These are phyloP conservation scores for Chloroclystis v-ata DNA, from an alignment of 2,888 invertebrate genomes.

Conservation along the genomic window DNA sequence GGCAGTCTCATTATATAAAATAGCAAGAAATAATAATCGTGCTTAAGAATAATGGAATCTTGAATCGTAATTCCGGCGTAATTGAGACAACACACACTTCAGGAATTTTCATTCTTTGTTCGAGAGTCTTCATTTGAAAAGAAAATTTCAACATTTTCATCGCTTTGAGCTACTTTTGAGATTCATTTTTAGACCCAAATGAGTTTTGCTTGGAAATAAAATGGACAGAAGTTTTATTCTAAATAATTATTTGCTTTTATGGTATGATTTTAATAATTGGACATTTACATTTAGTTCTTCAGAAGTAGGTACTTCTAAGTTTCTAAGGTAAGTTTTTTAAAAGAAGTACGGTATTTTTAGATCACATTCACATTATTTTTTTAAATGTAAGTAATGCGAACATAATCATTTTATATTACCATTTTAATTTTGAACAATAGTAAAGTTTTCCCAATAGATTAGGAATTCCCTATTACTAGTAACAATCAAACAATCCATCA, in stretches of 20 bases:
- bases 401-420: too few species aligned
- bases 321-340: too few species aligned
- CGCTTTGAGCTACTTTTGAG: conserved; percentile 9
- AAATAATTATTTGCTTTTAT: too few species aligned
- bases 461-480: too few species aligned
- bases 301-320: neutral
- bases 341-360: too few species aligned
- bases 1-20: neutral
- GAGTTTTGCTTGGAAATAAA: neutral
- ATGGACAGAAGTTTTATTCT: too few species aligned
- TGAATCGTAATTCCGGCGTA: conserved; percentile 11
- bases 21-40: neutral
- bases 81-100: conserved; percentile 13
- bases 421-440: too few species aligned
- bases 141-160: conserved; percentile 4
- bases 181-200: conserved; percentile 2
- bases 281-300: neutral
- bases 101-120: conserved; percentile 11
- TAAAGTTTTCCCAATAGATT: too few species aligned
- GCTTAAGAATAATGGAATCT: conserved; percentile 6
- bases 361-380: too few species aligned
- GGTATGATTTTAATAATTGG: too few species aligned
- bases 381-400: too few species aligned
- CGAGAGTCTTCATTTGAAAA: conserved; percentile 11
- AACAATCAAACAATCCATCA: conserved; percentile 10